These are phyloP conservation scores for Pipistrellus pygmaeus DNA, from an alignment of 2,797 vertebrate genomes.

Conservation along the genomic window DNA sequence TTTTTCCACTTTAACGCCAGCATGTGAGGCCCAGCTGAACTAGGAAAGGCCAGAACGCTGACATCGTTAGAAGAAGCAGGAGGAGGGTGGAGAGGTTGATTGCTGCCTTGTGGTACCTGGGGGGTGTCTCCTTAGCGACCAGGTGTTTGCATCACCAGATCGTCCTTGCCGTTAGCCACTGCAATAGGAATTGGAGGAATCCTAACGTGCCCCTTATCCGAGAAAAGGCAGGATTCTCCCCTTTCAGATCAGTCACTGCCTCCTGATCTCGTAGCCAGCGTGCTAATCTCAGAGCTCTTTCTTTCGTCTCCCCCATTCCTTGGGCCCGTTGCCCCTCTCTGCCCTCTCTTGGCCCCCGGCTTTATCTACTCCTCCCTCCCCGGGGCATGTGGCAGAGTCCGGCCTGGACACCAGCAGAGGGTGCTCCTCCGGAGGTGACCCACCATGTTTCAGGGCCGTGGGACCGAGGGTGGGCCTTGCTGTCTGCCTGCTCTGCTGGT, in stretches of 20 bases:
- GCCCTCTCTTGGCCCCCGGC: not conserved
- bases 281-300: not conserved
- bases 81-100: slow-evolving; percentile 12
- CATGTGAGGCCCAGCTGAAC: slow-evolving; percentile 64
- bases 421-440: fast-evolving
- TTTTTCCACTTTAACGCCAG: slow-evolving; percentile 59
- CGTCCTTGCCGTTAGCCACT: not conserved
- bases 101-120: not conserved
- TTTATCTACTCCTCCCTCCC: not conserved
- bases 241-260: not conserved
- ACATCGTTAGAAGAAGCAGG: slow-evolving; percentile 54
- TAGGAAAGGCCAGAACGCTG: too few species aligned
- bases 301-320: not conserved
- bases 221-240: slow-evolving; percentile 59
- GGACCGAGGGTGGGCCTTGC: not conserved
- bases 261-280: not conserved
- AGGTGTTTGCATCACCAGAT: slow-evolving; percentile 16
- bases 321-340: not conserved
- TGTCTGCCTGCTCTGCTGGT: not conserved
- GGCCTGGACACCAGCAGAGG: not conserved
- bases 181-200: slow-evolving; percentile 52
- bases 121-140: slow-evolving; percentile 41
- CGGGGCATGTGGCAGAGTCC: not conserved
- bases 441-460: not conserved
- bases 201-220: not conserved